Evolutionary conservation across 2,113 vertebrate genomes (phyloP).

Genomic region (Antechinus flavipes): DNA sequence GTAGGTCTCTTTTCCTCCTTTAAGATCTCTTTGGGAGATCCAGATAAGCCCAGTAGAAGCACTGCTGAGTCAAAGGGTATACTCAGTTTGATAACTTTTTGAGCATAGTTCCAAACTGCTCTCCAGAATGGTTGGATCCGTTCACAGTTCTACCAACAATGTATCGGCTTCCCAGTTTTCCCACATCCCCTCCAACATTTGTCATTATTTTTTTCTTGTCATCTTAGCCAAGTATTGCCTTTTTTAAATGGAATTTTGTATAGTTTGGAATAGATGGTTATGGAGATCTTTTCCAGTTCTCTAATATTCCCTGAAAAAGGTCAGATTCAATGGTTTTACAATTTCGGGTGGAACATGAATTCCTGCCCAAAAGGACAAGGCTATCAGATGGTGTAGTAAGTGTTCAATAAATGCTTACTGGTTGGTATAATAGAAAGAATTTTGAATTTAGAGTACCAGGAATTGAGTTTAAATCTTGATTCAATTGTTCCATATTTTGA

Average conservation of each 20-base stretch:
- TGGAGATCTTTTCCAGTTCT: neutral
- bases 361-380: neutral
- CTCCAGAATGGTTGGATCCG: too few species aligned
- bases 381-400: neutral
- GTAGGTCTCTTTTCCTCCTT: too few species aligned
- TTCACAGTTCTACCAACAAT: too few species aligned
- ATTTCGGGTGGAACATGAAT: neutral
- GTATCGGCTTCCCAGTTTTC: too few species aligned
- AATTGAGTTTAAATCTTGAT: neutral
- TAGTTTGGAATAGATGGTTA: neutral
- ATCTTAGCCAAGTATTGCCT: too few species aligned
- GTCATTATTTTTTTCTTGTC: too few species aligned
- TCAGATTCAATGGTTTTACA: neutral
- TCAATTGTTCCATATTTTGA: neutral
- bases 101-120: too few species aligned
- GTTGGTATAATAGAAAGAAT: neutral
- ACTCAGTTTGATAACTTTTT: too few species aligned
- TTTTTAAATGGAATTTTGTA: neutral
- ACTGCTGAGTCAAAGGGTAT: too few species aligned
- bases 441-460: neutral
- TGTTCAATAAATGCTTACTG: neutral
- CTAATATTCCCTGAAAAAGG: neutral
- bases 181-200: too few species aligned
- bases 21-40: too few species aligned
- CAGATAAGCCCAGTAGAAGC: too few species aligned